phyloP scores from a whole-genome alignment of 2,888 invertebrate genomes.

The Agrotis ipsilon region DNA sequence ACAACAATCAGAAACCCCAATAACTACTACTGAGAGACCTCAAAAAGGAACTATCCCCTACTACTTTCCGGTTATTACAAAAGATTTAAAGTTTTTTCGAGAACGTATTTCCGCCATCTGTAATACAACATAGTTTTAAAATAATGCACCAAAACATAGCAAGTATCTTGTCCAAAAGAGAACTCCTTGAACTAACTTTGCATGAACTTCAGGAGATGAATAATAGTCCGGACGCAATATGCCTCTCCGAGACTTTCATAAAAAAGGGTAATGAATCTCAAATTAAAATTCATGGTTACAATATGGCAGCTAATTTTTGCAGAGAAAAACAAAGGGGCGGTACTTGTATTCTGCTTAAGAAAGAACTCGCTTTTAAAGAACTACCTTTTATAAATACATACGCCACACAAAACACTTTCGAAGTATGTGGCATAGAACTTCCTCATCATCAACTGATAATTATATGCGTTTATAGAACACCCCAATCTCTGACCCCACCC shows the following conservation, averaged over 20 bases:
- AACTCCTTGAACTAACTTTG: no score
- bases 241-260: no score
- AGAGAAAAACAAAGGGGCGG: conserved; percentile 5
- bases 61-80: neutral
- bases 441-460: neutral
- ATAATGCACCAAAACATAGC: neutral
- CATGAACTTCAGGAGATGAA: no score
- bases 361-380: neutral
- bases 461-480: conserved; percentile 16
- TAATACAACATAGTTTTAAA: neutral
- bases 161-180: no score
- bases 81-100: neutral
- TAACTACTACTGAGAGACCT: neutral
- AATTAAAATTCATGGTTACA: no score
- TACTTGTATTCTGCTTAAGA: neutral
- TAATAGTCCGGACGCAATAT: no score
- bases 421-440: conserved; percentile 22
- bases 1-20: neutral
- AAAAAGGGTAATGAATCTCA: no score
- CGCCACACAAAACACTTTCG: conserved; percentile 10
- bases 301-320: no score
- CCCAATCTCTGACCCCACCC: neutral
- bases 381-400: neutral
- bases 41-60: neutral
- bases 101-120: neutral